Base-by-base conservation (phyloP, 2,888 invertebrate genomes). In the Actias luna region DNA sequence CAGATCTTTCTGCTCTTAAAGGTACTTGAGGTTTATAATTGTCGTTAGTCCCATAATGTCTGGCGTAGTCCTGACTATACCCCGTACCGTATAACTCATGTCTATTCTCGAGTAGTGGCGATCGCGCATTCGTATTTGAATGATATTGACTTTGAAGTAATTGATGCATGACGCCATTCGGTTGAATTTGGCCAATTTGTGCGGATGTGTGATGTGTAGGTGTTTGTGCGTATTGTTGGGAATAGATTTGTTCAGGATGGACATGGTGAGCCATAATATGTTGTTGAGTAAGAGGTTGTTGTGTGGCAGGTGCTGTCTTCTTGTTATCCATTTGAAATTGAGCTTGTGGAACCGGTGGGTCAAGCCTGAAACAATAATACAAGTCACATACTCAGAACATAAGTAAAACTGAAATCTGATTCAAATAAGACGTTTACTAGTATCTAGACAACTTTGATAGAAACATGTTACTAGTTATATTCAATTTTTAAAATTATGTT, bases 291-390 rank as follows among this genome's bases (percentile, higher is more conserved):
- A 93, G 88, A 55, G 94, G 94, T 80, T 94, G 94, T 68, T 94
- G 94, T 58, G 93, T 92, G 22, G 93, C 90, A 57, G 93, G 92
- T 36, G 83, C 79, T 65, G 84, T 73, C 76, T 93, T 94, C 84
- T 95, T 95, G 83, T 94, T 94, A 86, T 95, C 95, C 95, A 95
- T 95, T 82, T 93, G 82, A 88, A 93, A 86, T 85, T 89, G 84
- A 66, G 87, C 89, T 81, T 94, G 94, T 70, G 94, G 92, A 80
- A 94, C 93, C 73, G 95, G 95, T 80, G 95, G 95, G 83, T 95
- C 95, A 91, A 96, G 93, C 95, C 96, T 96, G 89, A 59, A 92
- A 92, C 83, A 87, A 89, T 63, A 64, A 69, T 25, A 50, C 22
- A 50, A 25, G 10, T 4, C 12, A 12, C 2, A 12, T 50, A 5